These are phyloP conservation scores for Ceryle rudis DNA, from an alignment of 2,797 vertebrate genomes.

Conservation along the genomic window DNA sequence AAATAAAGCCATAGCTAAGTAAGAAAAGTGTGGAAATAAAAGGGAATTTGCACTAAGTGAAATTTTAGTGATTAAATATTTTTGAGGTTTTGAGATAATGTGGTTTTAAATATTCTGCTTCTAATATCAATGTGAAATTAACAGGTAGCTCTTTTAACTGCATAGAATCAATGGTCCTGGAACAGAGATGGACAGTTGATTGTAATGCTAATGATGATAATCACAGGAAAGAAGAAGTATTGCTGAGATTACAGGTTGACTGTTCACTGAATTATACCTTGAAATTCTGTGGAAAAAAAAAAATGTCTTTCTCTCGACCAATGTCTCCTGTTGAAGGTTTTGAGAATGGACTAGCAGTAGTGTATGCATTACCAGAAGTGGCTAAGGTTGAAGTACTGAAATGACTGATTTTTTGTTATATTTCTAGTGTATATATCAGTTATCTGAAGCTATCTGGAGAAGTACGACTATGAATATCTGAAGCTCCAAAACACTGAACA, in stretches of 20 bases:
- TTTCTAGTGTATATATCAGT: background rate
- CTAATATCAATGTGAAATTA: background rate
- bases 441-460: background rate
- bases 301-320: background rate
- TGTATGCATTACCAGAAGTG: background rate
- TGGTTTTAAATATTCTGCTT: background rate
- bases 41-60: background rate
- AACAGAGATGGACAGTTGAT: background rate
- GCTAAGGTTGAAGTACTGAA: background rate
- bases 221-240: background rate
- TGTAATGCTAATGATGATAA: background rate
- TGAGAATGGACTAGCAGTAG: background rate
- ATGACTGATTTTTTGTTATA: accelerated
- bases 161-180: background rate
- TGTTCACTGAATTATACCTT: background rate
- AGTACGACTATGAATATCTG: background rate
- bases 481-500: background rate
- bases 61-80: background rate
- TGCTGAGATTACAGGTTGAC: background rate
- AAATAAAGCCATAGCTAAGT: background rate
- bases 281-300: background rate
- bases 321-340: background rate
- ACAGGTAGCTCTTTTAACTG: background rate
- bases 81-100: background rate
- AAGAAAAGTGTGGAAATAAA: background rate